Evolutionary conservation across 2,797 vertebrate species (phyloP).

Genomic region (Paramormyrops hopkinsi): DNA sequence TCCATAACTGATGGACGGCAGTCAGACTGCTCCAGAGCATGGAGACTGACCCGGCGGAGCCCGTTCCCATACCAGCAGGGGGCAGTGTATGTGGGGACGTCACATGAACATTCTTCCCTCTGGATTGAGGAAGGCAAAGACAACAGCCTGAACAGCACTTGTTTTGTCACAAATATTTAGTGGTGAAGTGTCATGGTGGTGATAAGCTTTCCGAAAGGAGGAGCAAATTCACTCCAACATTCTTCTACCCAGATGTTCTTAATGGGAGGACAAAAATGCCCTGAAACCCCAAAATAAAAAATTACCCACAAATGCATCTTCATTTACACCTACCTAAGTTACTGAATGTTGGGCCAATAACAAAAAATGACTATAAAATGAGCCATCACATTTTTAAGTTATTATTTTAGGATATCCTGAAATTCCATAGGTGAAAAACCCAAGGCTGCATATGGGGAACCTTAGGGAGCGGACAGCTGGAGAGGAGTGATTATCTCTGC

Average conservation of each 20-base stretch:
- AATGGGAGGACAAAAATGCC: constrained; percentile 42
- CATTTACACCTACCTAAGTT: not conserved
- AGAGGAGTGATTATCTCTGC: not conserved
- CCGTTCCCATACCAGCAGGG: not conserved
- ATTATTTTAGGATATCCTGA: not conserved
- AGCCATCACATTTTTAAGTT: not conserved
- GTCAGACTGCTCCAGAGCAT: not conserved
- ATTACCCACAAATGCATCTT: not conserved
- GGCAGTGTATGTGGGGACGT: constrained; percentile 27
- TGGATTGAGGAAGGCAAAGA: constrained; percentile 50
- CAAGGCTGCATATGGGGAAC: not conserved
- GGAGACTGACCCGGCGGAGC: not conserved
- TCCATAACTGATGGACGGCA: not conserved
- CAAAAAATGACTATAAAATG: not conserved
- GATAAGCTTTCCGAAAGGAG: constrained; percentile 51
- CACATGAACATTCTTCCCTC: constrained; percentile 52
- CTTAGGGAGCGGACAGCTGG: not conserved
- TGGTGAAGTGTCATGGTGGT: constrained; percentile 53
- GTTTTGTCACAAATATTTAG: constrained; percentile 61
- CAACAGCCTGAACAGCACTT: constrained; percentile 43
- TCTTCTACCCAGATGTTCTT: constrained; percentile 52
- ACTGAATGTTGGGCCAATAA: not conserved
- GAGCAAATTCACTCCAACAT: constrained; percentile 47
- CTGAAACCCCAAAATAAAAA: not conserved
- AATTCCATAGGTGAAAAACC: not conserved